Evolutionary conservation across 2,113 vertebrate species (phyloP).

Genomic region (Tonatia bakeri): DNA sequence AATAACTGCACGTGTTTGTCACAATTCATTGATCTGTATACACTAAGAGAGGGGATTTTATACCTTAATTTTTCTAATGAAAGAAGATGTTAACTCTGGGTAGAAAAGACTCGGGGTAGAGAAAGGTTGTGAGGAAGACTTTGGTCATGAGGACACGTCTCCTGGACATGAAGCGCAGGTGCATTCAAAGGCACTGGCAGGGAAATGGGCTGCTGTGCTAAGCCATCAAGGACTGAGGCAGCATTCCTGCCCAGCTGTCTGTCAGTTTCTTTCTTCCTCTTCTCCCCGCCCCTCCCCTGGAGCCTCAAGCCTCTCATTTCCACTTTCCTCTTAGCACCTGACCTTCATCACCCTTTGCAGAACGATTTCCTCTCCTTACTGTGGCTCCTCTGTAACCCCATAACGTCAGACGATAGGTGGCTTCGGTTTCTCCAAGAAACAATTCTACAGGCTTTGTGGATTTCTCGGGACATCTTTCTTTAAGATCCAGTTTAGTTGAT

Average conservation of each 20-base stretch:
- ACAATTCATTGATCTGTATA: not conserved
- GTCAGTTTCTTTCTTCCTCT: no score
- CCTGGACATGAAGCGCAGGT: no score
- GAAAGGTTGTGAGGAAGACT: not conserved
- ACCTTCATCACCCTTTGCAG: not conserved
- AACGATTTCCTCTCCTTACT: accelerated
- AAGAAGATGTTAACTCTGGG: not conserved
- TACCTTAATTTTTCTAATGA: not conserved
- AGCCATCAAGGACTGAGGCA: accelerated
- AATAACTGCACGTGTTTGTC: no score
- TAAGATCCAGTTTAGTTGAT: not conserved
- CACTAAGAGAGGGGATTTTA: not conserved
- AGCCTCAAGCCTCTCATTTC: not conserved
- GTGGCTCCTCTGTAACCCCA: not conserved
- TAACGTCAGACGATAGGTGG: not conserved
- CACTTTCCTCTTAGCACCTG: no score
- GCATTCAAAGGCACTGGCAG: accelerated
- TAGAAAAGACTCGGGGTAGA: not conserved
- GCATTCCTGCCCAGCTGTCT: not conserved
- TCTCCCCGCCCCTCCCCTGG: not conserved
- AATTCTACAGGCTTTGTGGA: not conserved
- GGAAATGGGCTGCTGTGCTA: not conserved
- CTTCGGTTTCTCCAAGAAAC: not conserved
- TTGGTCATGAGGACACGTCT: not conserved
- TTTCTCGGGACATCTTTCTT: not conserved